Percentiles rank a stretch among this genome's conserved stretches.
Conservation (phyloP, 2,797 vertebrate species). For the Pyrocephalus nanus region DNA sequence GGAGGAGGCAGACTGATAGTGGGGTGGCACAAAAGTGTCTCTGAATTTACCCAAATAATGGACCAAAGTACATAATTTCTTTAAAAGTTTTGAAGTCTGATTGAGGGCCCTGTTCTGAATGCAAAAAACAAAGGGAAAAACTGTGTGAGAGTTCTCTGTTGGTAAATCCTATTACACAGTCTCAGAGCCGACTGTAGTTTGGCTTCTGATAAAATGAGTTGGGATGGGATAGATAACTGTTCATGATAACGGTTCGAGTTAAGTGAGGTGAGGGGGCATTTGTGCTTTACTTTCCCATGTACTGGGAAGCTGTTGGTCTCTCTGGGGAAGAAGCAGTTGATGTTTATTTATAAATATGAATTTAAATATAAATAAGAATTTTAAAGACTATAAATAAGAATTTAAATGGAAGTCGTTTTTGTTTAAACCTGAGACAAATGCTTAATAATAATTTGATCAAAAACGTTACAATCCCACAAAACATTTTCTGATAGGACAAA, state of each 20-base stretch:
- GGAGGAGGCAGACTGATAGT: background rate
- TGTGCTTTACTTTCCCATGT: background rate
- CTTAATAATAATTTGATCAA: background rate
- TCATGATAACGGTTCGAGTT: rapidly evolving
- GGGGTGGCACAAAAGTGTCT: background rate
- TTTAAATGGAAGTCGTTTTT: background rate
- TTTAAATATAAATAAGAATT: background rate
- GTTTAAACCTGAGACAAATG: background rate
- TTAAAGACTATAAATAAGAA: background rate
- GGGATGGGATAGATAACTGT: background rate
- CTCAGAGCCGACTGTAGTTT: background rate
- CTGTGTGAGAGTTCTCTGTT: background rate
- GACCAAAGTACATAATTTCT: background rate
- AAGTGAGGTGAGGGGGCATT: background rate
- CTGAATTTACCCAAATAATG: background rate
- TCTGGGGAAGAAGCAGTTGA: background rate
- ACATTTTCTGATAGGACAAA: background rate
- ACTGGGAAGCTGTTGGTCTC: background rate
- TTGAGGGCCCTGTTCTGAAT: background rate
- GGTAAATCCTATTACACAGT: background rate
- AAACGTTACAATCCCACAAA: background rate
- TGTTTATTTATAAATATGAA: background rate
- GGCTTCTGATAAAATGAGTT: background rate
- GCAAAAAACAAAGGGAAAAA: background rate
- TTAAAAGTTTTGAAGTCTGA: background rate